These are phyloP conservation scores for Heptranchias perlo DNA, from an alignment of 2,113 vertebrate species.

Conservation along the genomic window DNA sequence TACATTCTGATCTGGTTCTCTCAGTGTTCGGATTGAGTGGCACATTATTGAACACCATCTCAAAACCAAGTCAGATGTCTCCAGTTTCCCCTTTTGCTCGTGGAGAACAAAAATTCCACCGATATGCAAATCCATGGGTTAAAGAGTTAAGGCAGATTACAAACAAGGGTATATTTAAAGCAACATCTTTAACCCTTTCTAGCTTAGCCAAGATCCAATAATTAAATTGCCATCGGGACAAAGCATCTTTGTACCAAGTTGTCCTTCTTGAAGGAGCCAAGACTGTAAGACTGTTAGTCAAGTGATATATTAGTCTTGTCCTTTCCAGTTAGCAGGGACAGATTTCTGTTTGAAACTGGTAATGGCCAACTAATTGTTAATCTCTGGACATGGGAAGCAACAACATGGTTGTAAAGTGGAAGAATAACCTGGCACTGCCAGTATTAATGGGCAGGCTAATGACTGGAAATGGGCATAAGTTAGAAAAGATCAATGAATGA, in stretches of 20 bases:
- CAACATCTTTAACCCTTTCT: not conserved
- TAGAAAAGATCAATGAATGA: not conserved
- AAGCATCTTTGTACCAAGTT: not conserved
- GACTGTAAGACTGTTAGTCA: not conserved
- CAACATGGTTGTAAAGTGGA: not conserved
- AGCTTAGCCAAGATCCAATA: not conserved
- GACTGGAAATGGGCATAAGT: not conserved
- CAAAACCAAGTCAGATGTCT: not conserved
- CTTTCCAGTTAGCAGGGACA: not conserved
- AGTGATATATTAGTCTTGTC: not conserved
- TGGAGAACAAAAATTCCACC: not conserved
- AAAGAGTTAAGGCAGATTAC: conserved; percentile 4
- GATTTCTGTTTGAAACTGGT: not conserved
- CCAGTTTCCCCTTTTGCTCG: not conserved
- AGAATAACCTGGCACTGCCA: not conserved
- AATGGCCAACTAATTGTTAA: not conserved
- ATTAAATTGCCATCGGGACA: too few species aligned
- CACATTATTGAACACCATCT: not conserved
- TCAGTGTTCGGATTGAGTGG: not conserved
- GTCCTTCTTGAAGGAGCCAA: not conserved
- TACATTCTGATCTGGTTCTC: not conserved
- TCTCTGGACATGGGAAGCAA: not conserved
- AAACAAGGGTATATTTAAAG: not conserved
- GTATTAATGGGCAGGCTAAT: not conserved
- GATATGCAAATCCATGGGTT: not conserved